Percentiles rank a stretch among this genome's conserved stretches.
These are phyloP conservation scores for Coecobrya sp. DNA, from an alignment of 2,888 invertebrate genomes.

Conservation along the genomic window DNA sequence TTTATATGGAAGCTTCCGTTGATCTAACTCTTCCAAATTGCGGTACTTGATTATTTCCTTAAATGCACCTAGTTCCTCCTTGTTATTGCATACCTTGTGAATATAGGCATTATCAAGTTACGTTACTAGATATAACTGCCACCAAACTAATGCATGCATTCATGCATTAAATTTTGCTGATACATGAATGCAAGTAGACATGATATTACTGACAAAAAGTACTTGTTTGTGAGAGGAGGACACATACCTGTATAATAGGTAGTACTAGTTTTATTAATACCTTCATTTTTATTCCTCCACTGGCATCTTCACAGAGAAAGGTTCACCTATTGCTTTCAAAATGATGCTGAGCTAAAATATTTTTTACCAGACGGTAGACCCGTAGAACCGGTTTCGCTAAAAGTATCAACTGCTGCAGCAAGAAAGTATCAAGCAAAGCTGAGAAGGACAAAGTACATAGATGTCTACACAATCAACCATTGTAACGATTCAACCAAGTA, in stretches of 20 bases:
- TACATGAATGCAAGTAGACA: constrained; percentile 43
- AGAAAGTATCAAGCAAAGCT: constrained; percentile 47
- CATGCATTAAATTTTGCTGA: constrained; percentile 63
- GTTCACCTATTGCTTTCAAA: constrained; percentile 74
- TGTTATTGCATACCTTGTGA: not conserved
- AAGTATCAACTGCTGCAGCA: constrained; percentile 57
- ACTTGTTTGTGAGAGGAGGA: constrained; percentile 16
- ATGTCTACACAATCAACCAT: too few relatives aligned
- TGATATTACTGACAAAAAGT: constrained; percentile 24
- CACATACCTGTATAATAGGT: constrained; percentile 64
- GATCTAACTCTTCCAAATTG: too few relatives aligned
- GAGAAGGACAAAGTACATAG: constrained; percentile 48
- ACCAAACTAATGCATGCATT: constrained; percentile 44
- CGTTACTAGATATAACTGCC: not conserved
- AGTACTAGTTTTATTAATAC: constrained; percentile 72
- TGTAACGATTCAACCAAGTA: too few relatives aligned
- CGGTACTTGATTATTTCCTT: too few relatives aligned
- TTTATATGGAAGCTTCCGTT: too few relatives aligned
- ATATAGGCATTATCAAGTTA: constrained; percentile 27
- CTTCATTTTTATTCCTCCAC: constrained; percentile 58
- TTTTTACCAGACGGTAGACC: constrained; percentile 79
- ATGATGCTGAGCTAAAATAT: constrained; percentile 72
- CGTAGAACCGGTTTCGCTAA: constrained; percentile 84
- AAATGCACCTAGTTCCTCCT: not conserved
- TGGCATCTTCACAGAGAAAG: constrained; percentile 15